These are phyloP conservation scores for Aphrocallistes beatrix DNA, from an alignment of 37 sponge, comb jelly and placozoan species.

Conservation along the genomic window DNA sequence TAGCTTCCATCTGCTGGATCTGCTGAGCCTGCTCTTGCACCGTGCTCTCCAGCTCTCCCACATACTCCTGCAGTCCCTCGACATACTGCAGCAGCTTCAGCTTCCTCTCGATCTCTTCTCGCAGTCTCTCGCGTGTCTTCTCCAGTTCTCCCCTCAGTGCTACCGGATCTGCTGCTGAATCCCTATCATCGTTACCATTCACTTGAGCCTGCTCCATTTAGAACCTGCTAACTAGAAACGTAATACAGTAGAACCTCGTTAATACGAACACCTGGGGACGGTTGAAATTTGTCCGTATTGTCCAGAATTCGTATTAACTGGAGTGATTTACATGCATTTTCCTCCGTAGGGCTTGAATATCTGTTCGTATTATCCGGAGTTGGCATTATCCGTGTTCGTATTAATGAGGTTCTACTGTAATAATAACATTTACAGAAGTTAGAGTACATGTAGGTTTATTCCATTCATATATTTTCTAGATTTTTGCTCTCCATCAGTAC, in stretches of 20 bases:
- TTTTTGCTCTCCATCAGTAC: constrained; percentile 99
- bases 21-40: background rate
- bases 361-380: no score
- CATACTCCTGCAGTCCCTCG: background rate
- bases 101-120: constrained; percentile 9
- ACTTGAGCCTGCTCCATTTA: no score
- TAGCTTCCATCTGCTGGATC: constrained; percentile 5
- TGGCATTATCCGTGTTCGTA: no score
- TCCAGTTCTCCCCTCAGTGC: background rate
- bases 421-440: no score
- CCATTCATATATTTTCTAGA: constrained; percentile 29
- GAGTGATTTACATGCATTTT: no score
- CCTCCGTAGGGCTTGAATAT: no score
- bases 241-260: background rate
- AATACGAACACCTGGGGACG: background rate
- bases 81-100: constrained; percentile 1
- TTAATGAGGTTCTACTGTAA: no score
- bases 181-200: background rate
- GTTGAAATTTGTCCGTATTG: no score
- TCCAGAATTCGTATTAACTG: no score
- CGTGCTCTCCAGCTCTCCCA: background rate
- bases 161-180: background rate
- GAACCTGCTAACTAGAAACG: no score
- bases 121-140: background rate
- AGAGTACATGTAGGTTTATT: no score